phyloP scores from a whole-genome alignment of 2,888 invertebrate species.

The Oasisia sp. region DNA sequence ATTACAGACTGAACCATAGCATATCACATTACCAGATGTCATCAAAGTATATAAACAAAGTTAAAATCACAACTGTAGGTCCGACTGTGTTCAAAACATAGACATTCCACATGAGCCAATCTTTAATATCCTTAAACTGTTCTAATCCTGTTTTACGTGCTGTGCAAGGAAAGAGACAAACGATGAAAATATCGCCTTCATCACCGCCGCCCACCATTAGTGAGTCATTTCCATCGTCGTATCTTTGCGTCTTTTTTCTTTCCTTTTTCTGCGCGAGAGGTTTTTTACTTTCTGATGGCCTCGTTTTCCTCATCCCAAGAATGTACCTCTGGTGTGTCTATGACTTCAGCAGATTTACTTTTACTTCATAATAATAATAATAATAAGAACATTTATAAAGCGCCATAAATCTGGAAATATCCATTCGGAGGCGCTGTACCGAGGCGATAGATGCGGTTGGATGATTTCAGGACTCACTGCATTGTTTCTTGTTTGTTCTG shows the following conservation, averaged over 20 bases:
- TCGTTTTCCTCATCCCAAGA: not conserved
- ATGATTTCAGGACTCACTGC: not conserved
- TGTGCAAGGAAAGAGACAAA: not conserved
- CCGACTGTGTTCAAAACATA: not conserved
- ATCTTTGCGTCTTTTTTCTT: not conserved
- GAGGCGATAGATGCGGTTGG: not conserved
- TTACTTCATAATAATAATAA: too few species aligned
- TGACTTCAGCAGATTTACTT: too few species aligned
- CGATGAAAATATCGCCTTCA: not conserved
- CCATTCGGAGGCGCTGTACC: too few species aligned
- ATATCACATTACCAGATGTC: not conserved
- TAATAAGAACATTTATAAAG: too few species aligned
- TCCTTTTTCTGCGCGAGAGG: not conserved
- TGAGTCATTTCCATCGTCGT: not conserved
- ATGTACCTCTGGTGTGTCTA: not conserved
- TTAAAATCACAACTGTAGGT: not conserved
- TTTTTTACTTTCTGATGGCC: not conserved
- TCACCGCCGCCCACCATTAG: not conserved
- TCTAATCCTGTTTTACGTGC: not conserved
- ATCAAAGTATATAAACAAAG: not conserved
- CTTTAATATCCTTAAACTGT: not conserved
- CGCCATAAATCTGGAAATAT: too few species aligned
- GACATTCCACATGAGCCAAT: not conserved
- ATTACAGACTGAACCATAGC: too few species aligned
- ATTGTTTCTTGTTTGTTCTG: not conserved